Base-by-base conservation (phyloP, 2,888 invertebrate genomes). In the Tuberolachnus salignus region DNA sequence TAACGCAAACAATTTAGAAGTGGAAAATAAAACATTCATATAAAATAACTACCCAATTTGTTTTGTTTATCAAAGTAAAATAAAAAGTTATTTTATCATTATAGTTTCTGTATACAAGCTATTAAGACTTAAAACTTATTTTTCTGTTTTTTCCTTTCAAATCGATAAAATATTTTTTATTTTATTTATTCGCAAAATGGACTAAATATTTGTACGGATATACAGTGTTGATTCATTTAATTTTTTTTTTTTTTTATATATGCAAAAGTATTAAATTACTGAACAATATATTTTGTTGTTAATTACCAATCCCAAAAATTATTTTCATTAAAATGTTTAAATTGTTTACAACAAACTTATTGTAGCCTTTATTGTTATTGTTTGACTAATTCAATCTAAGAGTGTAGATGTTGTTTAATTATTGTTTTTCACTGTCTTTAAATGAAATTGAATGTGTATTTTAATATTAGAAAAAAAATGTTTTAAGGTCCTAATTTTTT, bases 191-290 rank as follows among this genome's bases (percentile, higher is more conserved):
- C 21, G 16, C 42, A 55, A 61, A 64, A 64, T 44, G 21, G 53
- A 64, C 64, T 64, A 74, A 67, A 67, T 57, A 75, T 69, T 69
- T 78, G 66, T 59, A 69, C 67, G 78, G 78, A 69, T 59, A 69
- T 51, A 78, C 78, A 78, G 78, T 69, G 78, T 78, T 73, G 13
- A 49, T 44, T 71, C 16, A 71, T 57, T 46, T 66, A 8, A 49
- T 34, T 53, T 67, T n/a, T 71, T 59, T 71, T 72, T 61, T 61
- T 57, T 55, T 21, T 13, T 26, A 19, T 63, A 23, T 55, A 19
- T 19, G 42, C 16, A 70, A 70, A 59, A 46, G n/a, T 46, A 63
- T 21, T 26, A 59, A 44, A 6, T 42, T 3, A 4, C 34, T 26
- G n/a, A 53, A 44, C 14, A 64, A 26, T 19, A 23, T 53, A 23